phyloP scores from a whole-genome alignment of 2,113 vertebrate genomes.

The Geococcyx californianus region DNA sequence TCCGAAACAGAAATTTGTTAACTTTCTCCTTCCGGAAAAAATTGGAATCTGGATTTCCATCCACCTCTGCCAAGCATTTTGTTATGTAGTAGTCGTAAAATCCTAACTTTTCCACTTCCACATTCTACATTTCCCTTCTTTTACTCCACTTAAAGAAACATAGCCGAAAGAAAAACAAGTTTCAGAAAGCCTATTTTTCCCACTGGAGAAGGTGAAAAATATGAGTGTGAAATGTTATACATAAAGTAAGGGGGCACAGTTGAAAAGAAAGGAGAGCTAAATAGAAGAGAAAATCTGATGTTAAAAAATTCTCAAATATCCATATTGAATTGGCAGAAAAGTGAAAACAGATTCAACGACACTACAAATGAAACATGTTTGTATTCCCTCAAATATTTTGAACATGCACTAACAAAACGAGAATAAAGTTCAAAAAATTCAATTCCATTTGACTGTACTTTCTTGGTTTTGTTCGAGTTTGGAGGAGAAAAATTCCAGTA shows the following conservation, averaged over 20 bases:
- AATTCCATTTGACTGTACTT: background rate
- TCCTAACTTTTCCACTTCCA: background rate
- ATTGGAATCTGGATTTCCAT: background rate
- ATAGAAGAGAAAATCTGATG: background rate
- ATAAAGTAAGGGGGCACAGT: background rate
- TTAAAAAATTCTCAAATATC: background rate
- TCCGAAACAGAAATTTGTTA: background rate
- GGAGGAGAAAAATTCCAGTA: background rate
- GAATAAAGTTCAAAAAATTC: background rate
- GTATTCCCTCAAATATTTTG: background rate
- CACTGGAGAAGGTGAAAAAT: background rate
- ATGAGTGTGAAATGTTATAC: background rate
- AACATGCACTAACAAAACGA: background rate
- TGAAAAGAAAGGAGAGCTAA: background rate
- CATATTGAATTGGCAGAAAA: background rate
- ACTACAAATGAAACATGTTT: background rate
- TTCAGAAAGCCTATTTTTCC: background rate
- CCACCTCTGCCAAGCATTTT: background rate
- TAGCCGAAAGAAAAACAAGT: background rate
- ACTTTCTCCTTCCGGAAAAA: background rate
- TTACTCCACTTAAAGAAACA: background rate
- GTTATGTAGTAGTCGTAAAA: background rate
- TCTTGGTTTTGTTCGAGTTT: background rate
- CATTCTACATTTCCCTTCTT: background rate
- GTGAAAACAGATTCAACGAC: background rate